Evolutionary conservation across 2,113 vertebrate species (phyloP), one percentile per base, ranked within the genome.

Genomic region (Spea bombifrons): DNA sequence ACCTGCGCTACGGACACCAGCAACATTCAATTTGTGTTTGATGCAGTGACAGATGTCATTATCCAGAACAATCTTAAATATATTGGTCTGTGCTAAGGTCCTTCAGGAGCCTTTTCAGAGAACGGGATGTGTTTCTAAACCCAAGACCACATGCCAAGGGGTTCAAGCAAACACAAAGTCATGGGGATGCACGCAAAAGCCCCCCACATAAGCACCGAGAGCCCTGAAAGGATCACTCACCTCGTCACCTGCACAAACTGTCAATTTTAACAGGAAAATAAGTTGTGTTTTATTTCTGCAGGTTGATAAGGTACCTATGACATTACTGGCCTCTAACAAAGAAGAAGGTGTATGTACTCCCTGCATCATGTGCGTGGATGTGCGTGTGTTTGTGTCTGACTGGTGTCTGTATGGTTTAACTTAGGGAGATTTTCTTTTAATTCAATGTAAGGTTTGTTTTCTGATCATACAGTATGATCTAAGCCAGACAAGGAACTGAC

Each of bases 21-120:
- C 93, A 99, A 99, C 92, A 99, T 99, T 91, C 97, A 99, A 82
- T 99, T 99, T 88, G 97, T 99, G 84, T 99, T 99, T 83, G 97
- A 99, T 69, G 97, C 97, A 15, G 97, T 99, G 87, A 99, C 97
- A 90, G 97, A 99, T 83, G 97, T 99, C 92, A 99, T 99, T 85
- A 99, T 99, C 88, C 97, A 99, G 92, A 99, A 99, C 93, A 99
- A 99, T 92, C 96, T 99, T 84, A 99, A 99, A 90, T 99, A 99
- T 86, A 99, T 99, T 70, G 97, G 97, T 83, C 93, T 99, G 86
- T 99, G 97, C 94, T 99, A 96, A 94, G 89, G 81, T 82, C 81
- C 10, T 12, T 52, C 45, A 46, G 50, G 64, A 74, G 71, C 50
- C 71, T 63, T 17, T 63, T 61, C 71, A 74, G 50, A 12, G 57